A percentile compares a stretch with the other conserved stretches of the same genome.
These are phyloP conservation scores for Myanophis thanlyinensis DNA, from an alignment of 2,113 vertebrate genomes.

Conservation along the genomic window DNA sequence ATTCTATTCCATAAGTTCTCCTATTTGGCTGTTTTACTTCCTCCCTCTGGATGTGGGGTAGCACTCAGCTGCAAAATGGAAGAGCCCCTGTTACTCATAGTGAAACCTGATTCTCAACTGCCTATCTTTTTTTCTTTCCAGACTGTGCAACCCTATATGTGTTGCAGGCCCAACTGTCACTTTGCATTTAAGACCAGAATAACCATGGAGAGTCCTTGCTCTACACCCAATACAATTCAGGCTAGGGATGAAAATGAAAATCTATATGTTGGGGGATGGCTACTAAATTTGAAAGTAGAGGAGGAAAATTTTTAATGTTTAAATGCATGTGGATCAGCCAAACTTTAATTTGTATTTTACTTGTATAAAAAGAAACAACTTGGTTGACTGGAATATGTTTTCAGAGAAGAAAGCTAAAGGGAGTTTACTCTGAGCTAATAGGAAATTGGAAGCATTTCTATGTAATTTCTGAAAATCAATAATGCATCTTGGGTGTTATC, in stretches of 20 bases:
- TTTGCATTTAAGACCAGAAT: not conserved
- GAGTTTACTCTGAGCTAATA: not conserved
- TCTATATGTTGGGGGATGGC: not conserved
- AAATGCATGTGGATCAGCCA: not conserved
- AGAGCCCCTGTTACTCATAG: not conserved
- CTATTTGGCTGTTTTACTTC: not conserved
- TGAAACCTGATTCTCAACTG: not conserved
- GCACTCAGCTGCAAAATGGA: not conserved
- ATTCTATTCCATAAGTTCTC: not conserved
- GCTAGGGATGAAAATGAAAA: not conserved
- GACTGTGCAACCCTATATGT: not conserved
- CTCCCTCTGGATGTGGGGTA: not conserved
- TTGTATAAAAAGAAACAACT: not conserved
- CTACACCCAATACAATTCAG: not conserved
- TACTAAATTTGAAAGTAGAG: not conserved
- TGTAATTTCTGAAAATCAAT: conserved; percentile 7
- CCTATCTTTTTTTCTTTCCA: not conserved
- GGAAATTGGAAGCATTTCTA: conserved; percentile 1
- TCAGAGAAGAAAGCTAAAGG: not conserved
- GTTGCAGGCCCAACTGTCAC: not conserved
- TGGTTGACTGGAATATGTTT: not conserved
- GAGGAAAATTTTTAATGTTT: not conserved
- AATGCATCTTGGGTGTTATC: not conserved
- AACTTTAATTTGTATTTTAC: not conserved
- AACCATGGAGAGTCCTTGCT: not conserved